phyloP scores from a whole-genome alignment of 2,888 invertebrate genomes.

The Uropetala carovei region DNA sequence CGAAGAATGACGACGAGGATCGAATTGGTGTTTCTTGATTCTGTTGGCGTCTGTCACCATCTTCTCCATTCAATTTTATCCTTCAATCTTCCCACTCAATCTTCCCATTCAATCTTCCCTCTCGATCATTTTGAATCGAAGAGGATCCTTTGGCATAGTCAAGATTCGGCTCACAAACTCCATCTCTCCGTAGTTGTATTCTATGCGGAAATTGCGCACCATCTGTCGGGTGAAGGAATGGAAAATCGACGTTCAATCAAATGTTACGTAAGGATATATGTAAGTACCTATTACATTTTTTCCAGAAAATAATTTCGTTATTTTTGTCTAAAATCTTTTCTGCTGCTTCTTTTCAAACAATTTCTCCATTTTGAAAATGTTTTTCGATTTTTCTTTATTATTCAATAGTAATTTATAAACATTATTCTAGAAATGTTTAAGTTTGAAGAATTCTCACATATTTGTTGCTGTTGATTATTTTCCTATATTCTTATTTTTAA shows the following conservation, averaged over 20 bases:
- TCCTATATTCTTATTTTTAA: too few species aligned
- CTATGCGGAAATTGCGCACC: slow-evolving; percentile 68
- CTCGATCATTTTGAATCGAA: slow-evolving; percentile 80
- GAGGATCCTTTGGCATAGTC: slow-evolving; percentile 78
- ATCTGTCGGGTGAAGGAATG: slow-evolving; percentile 66
- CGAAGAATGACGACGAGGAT: not conserved
- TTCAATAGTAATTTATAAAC: too few species aligned
- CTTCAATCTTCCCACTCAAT: too few species aligned
- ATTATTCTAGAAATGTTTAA: too few species aligned
- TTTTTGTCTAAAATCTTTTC: too few species aligned
- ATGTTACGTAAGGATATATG: not conserved
- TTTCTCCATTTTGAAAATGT: too few species aligned
- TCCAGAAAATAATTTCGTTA: too few species aligned
- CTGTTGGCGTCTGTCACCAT: not conserved
- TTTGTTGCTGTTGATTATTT: too few species aligned
- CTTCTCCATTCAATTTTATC: too few species aligned
- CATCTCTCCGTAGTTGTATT: slow-evolving; percentile 69
- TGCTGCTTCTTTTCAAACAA: too few species aligned
- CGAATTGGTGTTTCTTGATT: not conserved
- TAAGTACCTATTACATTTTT: not conserved
- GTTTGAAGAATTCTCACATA: too few species aligned
- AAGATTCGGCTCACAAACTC: slow-evolving; percentile 66
- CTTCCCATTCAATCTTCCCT: slow-evolving; percentile 72
- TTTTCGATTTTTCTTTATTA: too few species aligned
- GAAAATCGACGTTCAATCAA: not conserved